These are phyloP conservation scores for Peromyscus maniculatus DNA, from an alignment of 2,113 vertebrate species.

Conservation along the genomic window DNA sequence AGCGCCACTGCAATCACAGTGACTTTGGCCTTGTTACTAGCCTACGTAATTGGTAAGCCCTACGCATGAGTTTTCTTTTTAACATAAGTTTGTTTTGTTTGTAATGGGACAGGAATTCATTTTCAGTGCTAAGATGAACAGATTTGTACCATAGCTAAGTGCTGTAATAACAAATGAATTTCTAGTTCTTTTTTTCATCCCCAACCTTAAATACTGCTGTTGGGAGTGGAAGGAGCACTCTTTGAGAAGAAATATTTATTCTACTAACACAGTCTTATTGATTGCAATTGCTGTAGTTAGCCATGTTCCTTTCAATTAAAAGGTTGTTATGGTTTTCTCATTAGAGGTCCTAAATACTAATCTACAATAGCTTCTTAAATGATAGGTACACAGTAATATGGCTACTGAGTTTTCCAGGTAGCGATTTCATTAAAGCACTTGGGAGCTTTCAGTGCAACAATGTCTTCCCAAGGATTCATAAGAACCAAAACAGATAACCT, in stretches of 20 bases:
- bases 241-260: conserved; percentile 79
- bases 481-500: background rate
- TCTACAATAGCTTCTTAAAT: conserved; percentile 72
- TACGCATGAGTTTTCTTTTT: conserved; percentile 48
- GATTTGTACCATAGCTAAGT: conserved; percentile 65
- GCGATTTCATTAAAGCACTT: conserved; percentile 73
- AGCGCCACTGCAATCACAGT: conserved; percentile 96
- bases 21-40: conserved; percentile 94
- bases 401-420: conserved; percentile 62
- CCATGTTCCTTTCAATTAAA: conserved; percentile 85
- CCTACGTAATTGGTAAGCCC: conserved; percentile 97
- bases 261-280: conserved; percentile 80
- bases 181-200: conserved; percentile 68
- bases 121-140: conserved; percentile 38
- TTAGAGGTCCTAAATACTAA: conserved; percentile 76
- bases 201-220: conserved; percentile 76
- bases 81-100: conserved; percentile 60
- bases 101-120: background rate
- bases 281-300: conserved; percentile 83
- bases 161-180: conserved; percentile 66
- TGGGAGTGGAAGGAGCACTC: conserved; percentile 68
- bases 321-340: conserved; percentile 80
- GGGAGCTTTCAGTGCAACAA: background rate
- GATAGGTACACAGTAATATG: conserved; percentile 62
- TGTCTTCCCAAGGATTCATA: conserved; percentile 55